Evolutionary conservation across 2,113 vertebrate genomes (phyloP).

Genomic region (Chaetorhynchus papuensis): DNA sequence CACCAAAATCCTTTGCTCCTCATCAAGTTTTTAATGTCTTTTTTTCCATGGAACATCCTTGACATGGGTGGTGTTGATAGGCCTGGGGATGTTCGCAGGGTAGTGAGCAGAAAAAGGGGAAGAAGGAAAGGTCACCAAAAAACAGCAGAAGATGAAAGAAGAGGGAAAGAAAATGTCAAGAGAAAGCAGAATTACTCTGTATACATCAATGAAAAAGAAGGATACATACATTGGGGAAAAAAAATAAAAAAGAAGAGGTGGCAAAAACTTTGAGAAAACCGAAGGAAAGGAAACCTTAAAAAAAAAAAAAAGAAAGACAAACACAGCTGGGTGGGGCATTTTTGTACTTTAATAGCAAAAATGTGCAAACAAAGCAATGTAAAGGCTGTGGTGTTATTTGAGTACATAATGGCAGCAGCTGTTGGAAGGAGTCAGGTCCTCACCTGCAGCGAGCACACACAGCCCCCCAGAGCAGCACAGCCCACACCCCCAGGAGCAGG

Average conservation of each 20-base stretch:
- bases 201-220: background rate
- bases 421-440: background rate
- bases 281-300: background rate
- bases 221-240: accelerated
- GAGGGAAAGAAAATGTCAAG: background rate
- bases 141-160: background rate
- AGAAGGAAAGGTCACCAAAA: background rate
- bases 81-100: background rate
- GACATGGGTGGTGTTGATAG: accelerated
- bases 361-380: background rate
- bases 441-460: background rate
- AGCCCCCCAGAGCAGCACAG: background rate
- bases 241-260: background rate
- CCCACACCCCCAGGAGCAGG: background rate
- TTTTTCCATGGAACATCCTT: background rate
- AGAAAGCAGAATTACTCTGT: background rate
- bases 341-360: conserved; percentile 1
- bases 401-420: background rate
- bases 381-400: background rate
- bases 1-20: background rate
- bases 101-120: background rate
- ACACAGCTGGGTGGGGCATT: background rate
- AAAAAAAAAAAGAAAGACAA: background rate
- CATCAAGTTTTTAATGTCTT: background rate
- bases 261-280: background rate